Base-by-base conservation (phyloP, 2,797 vertebrate species). In the Leptodactylus fallax region DNA sequence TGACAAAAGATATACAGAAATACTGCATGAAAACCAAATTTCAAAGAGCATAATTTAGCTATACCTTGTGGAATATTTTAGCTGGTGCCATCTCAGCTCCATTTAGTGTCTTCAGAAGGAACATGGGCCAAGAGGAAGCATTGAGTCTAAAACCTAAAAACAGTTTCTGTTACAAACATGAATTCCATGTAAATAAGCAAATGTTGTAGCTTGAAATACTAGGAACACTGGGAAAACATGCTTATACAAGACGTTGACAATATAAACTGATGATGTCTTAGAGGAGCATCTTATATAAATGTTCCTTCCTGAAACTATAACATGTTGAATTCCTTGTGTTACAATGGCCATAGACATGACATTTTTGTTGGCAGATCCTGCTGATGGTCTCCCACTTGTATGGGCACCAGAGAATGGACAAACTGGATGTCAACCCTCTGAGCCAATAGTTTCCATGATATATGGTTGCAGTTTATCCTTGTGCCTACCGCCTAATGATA, bases 81-180 rank as follows among this genome's bases (percentile, higher is more conserved):
- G 97, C 93, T 12, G 98, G 98, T 83, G 98, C 98, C 97, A 99
- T 99, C 94, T 99, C 98, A 87, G 98, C 98, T 92, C 98, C 98
- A 89, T 99, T 99, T 90, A 99, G 95, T 55, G 98, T 99, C 95
- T 99, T 99, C 94, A 99, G 92, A 88, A 99, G 97, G 91, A 99
- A 99, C 98, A 99, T 99, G 87, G 98, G 98, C 98, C 98, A 99
- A 86, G 98, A 99, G 17, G 98, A 99, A 13, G 98, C 98, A 79
- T 99, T 99, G 90, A 99, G 95, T 63, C 98, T 96, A 92, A 99
- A 99, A 90, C 98, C 98, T 99, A 93, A 51, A 56, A 76, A 87
- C 79, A 78, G 14, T 23, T 81, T 47, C 13, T 14, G 36, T 63
- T 47, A 47, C 60, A 76, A 11, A n/a, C 49, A 51, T 14, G 6